Percentiles rank a stretch among this genome's conserved stretches.
These are phyloP conservation scores for Cyprinodon variegatus DNA, from an alignment of 2,113 vertebrate genomes.

Conservation along the genomic window DNA sequence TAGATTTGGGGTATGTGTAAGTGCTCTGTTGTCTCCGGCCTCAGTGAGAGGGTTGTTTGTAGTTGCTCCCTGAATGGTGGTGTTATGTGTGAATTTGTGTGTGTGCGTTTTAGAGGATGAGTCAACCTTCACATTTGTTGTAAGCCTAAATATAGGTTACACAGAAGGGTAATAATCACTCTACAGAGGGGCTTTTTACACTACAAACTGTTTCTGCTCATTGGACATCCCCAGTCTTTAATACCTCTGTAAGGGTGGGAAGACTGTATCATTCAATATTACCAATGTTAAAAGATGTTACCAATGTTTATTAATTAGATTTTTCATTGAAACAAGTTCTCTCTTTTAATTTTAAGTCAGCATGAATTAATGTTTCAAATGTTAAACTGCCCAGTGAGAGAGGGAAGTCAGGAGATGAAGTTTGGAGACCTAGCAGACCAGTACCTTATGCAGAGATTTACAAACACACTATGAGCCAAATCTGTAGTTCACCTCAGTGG, in stretches of 20 bases:
- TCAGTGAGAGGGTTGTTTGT: conserved; percentile 65
- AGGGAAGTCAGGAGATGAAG: neutral
- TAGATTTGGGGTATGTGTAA: conserved; percentile 68
- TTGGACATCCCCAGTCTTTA: neutral
- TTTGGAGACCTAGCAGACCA: neutral
- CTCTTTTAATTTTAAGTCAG: neutral
- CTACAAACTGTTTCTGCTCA: neutral
- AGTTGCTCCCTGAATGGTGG: conserved; percentile 59
- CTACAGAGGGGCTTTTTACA: neutral
- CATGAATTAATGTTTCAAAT: neutral
- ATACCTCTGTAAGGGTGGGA: conserved; percentile 1
- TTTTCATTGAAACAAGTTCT: neutral
- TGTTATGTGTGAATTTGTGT: conserved; percentile 24
- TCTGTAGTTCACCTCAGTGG: neutral
- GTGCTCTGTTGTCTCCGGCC: conserved; percentile 67
- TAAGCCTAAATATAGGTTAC: conserved; percentile 49
- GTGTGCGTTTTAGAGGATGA: conserved; percentile 10
- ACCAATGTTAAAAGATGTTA: neutral
- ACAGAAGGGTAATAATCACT: conserved; percentile 13
- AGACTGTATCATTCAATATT: neutral
- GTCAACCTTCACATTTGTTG: conserved; percentile 31
- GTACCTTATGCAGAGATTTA: neutral
- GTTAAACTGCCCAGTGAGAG: neutral
- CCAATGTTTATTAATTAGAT: neutral
- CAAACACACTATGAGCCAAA: neutral